Evolutionary conservation across 2,113 vertebrate genomes (phyloP), one percentile per base, ranked within the genome.

Genomic region (Dasyprocta punctata): DNA sequence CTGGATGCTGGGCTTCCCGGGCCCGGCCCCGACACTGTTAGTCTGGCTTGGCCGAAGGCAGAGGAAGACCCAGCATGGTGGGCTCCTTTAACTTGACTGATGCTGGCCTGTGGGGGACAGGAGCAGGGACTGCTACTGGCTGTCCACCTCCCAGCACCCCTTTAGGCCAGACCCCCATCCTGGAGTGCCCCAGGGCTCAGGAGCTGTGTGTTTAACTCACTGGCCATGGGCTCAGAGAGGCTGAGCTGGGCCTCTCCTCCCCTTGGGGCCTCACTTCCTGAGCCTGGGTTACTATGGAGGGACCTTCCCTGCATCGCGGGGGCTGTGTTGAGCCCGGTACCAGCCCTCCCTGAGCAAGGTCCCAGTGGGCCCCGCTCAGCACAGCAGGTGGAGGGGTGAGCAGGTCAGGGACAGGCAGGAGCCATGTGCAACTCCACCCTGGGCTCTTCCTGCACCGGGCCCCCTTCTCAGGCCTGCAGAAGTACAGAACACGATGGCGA

Each of bases 81-180:
- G 61, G 36, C 33, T 30, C 8, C 56, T 24, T 6, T 3, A 14
- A 65, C 56, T 5, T 10, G 7, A 65, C 24, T 63, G 12, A 63
- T 11, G 75, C 60, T 4, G 3, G 91, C 33, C 11, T 20, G 13
- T 5, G 26, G n/a, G 73, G 1, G 0, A 10, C 0, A 0, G 63
- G 33, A 38, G 22, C 71, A 47, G 0, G 4, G 56, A 24, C 13
- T 58, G n/a, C 67, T 61, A 17, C 26, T 11, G 38, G 89, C 33
- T 19, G 20, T 7, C 9, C 61, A 12, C 28, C 38, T 65, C 52
- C 54, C 54, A 0, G 16, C 10, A 86, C 58, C 41, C 83, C 83
- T 3, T 0, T 26, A 77, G 88, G 36, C 47, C 19, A 67, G 77
- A 65, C 16, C 24, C 33, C 33, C 4, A 28, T 6, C 54, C 22